Evolutionary conservation across 1,140 invertebrate species (phyloP), one percentile per base, ranked within the genome.

Genomic region (Papilio helenus): DNA sequence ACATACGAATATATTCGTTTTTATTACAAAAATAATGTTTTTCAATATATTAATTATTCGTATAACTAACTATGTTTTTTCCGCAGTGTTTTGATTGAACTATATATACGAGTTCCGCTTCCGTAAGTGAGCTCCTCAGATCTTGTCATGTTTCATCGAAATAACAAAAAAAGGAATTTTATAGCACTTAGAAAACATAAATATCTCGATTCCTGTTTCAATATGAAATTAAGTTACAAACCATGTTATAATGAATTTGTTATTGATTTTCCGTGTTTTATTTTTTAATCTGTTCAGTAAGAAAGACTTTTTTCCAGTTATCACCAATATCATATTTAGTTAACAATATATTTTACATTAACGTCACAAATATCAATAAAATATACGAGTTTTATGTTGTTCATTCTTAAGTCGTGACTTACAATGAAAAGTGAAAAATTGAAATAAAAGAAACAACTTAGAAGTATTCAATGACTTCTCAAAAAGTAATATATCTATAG

Each of bases 21-120:
- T 68, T 68, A 14, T 23, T 26, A 26, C 10, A 58, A n/a, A 12
- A 12, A 61, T 61, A 61, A 61, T 26, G 23, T 68, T 68, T 68
- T 68, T 68, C 14, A 29, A 68, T 68, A 68, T 68, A 16, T 29
- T 29, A 68, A 29, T 61, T 14, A 61, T 61, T 61, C 58, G 10
- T 29, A 34, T 68, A 65, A 12, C 8, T 65, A 65, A 16, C 26
- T 4, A 68, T 68, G 61, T 68, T 68, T 68, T 68, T 65, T 29
- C 61, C 26, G 26, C 18, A 7, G 26, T 7, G 26, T 68, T 68
- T 68, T 16, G 26, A 29, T 12, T 34, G 61, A 68, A 68, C 61
- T 68, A 29, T 34, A 68, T 68, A 29, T 10, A 23, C 4, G 14
- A 29, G 61, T 68, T 68, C 61, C 61, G 23, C 61, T 68, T 68